Base-by-base conservation (phyloP, 2,797 vertebrate genomes). In the Enteromius treurensis region DNA sequence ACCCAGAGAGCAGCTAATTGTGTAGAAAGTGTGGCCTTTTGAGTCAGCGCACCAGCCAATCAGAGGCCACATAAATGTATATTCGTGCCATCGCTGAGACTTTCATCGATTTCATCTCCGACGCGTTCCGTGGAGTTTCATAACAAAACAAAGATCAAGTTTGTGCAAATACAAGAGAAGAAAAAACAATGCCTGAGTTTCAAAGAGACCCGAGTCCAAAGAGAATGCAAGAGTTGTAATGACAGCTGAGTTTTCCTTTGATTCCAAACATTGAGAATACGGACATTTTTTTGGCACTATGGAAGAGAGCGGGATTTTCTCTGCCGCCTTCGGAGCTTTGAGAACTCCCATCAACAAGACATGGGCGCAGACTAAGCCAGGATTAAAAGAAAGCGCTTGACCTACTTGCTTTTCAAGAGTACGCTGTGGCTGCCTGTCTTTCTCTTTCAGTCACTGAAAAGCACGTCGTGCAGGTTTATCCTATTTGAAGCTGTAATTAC, bases 371-470 rank as follows among this genome's bases (percentile, higher is more conserved):
- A 93, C 93, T 92, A 92, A 89, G 88, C 88, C 83, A 42, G 89
- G 92, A 94, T 94, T 92, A 93, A 89, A 88, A 79, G 81, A 91
- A 92, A 91, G 90, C 90, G 85, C 89, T 91, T 93, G 94, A 93
- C 92, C 93, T 91, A 93, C 88, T 94, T 94, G 91, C 91, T 91
- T 91, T 93, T 91, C 89, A 92, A 86, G 89, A 45, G 89, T 90
- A 87, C 45, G 78, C 82, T 32, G 62, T 0, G 49, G 26, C 37
- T 83, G 62, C 73, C 64, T 29, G 60, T 75, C 60, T 76, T 76
- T 76, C 17, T 29, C 15, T 58, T 45, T 77, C 74, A 29, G 21
- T 55, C 74, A 45, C 5, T 69, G 13, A 60, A 82, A 60, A 55
- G n/a, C 79, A 80, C 34, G 51, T 69, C 0, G 7, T 87, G 85